Percentiles rank a stretch among this genome's conserved stretches.
These are phyloP conservation scores for Ptyas mucosa DNA, from an alignment of 2,113 vertebrate genomes.

Conservation along the genomic window DNA sequence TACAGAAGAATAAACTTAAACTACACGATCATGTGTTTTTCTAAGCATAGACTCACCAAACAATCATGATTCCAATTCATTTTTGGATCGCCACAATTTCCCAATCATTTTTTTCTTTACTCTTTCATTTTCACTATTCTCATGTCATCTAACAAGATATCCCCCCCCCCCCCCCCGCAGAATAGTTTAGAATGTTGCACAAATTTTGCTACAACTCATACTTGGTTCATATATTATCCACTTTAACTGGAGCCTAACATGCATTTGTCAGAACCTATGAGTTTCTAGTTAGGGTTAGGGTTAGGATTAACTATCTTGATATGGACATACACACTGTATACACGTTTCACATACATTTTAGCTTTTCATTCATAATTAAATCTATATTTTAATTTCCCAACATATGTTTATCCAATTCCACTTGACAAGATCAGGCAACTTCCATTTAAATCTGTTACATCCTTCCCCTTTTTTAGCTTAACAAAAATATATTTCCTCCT, in stretches of 20 bases:
- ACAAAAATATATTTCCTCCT: not conserved
- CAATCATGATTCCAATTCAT: not conserved
- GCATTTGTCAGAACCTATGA: not conserved
- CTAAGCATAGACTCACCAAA: not conserved
- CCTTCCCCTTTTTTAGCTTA: not conserved
- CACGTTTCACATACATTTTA: not conserved
- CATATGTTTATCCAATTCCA: not conserved
- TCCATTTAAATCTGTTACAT: not conserved
- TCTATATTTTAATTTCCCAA: not conserved
- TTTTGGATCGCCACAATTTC: not conserved
- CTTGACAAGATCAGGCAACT: not conserved
- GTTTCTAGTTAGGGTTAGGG: not conserved
- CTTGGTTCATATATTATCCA: not conserved
- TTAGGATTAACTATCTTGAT: not conserved
- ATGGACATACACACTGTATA: not conserved
- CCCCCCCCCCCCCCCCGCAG: not conserved
- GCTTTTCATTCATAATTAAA: not conserved
- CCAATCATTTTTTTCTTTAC: not conserved
- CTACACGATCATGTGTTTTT: not conserved
- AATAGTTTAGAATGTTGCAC: not conserved
- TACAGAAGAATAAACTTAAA: not conserved
- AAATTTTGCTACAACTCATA: not conserved
- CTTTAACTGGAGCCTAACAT: not conserved
- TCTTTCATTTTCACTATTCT: not conserved
- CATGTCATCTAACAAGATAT: not conserved